phyloP scores from a whole-genome alignment of 1,140 invertebrate genomes.

The Sitobion miscanthi region DNA sequence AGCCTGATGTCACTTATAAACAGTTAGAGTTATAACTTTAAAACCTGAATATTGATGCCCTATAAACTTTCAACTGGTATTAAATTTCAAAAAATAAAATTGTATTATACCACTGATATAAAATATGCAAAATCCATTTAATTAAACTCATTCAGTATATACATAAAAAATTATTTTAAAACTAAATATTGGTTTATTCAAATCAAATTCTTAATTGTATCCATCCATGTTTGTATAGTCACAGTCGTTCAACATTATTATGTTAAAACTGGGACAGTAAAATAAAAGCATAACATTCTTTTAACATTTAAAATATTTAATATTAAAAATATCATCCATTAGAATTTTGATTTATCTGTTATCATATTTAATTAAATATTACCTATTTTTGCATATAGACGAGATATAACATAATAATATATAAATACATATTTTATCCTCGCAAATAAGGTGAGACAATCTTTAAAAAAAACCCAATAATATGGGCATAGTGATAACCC shows the following conservation, averaged over 20 bases:
- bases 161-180: not conserved
- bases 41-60: not conserved
- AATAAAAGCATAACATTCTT: not conserved
- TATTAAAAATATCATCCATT: not conserved
- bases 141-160: not conserved
- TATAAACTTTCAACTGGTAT: not conserved
- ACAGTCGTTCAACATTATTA: not conserved
- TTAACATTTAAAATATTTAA: not conserved
- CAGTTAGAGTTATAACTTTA: not conserved
- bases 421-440: not conserved
- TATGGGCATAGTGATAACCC: no score
- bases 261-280: not conserved
- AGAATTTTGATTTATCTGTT: not conserved
- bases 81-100: not conserved
- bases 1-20: no score
- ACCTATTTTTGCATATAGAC: no score
- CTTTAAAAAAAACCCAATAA: not conserved
- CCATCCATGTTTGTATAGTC: no score
- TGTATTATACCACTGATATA: not conserved
- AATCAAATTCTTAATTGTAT: not conserved
- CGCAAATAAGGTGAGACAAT: not conserved
- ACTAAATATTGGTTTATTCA: not conserved
- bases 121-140: not conserved
- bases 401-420: no score
- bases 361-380: not conserved